Evolutionary conservation across 2,888 invertebrate species (phyloP).

Genomic region (Patella caerulea): DNA sequence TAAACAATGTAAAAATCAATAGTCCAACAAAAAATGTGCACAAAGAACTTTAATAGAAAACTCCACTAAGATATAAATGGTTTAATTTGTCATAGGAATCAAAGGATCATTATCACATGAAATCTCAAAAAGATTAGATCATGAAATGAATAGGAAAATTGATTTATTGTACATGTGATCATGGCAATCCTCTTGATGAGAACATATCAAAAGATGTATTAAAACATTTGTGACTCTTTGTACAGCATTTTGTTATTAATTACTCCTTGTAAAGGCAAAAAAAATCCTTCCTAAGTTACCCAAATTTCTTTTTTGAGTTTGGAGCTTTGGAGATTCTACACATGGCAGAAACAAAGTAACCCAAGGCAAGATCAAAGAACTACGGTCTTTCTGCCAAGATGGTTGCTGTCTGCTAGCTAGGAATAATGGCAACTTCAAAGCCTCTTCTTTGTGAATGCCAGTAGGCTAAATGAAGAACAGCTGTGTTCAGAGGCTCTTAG

Average conservation of each 20-base stretch:
- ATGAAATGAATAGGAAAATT: no score
- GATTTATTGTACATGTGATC: no score
- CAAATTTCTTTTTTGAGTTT: not conserved
- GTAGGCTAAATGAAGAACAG: slow-evolving; percentile 4
- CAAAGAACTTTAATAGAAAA: no score
- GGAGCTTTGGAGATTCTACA: slow-evolving; percentile 2
- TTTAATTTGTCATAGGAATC: no score
- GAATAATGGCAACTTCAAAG: slow-evolving; percentile 13
- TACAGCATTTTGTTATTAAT: slow-evolving; percentile 2
- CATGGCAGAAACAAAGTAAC: slow-evolving; percentile 10
- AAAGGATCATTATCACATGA: no score
- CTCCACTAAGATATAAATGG: no score
- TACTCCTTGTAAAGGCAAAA: not conserved
- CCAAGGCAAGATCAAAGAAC: slow-evolving; percentile 4
- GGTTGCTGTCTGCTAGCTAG: slow-evolving; percentile 1
- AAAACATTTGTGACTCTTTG: slow-evolving; percentile 10
- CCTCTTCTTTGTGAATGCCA: not conserved
- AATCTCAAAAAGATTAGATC: no score
- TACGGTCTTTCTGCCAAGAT: not conserved
- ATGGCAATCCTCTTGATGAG: not conserved
- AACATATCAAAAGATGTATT: slow-evolving; percentile 10
- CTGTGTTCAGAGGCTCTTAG: not conserved
- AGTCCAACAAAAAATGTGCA: no score
- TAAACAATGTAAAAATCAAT: no score
- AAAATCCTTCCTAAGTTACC: slow-evolving; percentile 10